Base-by-base conservation (phyloP, 2,888 invertebrate species). In the Torymus tubicola region DNA sequence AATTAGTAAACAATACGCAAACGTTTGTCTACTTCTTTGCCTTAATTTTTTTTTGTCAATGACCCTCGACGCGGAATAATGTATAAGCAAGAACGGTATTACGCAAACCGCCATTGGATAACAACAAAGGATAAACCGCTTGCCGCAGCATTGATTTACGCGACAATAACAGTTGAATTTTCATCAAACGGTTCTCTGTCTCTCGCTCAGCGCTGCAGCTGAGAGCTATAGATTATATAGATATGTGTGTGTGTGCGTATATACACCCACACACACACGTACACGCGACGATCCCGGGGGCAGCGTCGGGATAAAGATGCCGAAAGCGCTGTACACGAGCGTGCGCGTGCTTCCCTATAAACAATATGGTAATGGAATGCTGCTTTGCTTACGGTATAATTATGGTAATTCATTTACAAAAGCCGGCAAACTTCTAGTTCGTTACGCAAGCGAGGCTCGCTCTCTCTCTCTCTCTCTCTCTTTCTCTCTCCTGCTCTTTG, bases 391-490 rank as follows among this genome's bases (percentile, higher is more conserved):
- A 85, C 86, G 86, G 86, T 84, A 87, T 88, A 88, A 88, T 88
- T 88, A 88, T 89, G 89, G 86, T 88, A 89, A 89, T 87, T 87
- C 85, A 83, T 88, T 88, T 87, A 87, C 87, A 86, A 87, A 87
- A 86, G 84, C 84, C 82, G 82, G 85, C 82, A 81, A 84, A 86
- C 83, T 86, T 86, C 70, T 21, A 67, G 60, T 74, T 78, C 78
- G 79, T 81, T 76, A 70, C 24, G 24, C 24, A 24, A 24, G 24
- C 24, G 24, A 57, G 75, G 16, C 64, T 8, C 68, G 31, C 65
- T 16, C 71, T 8, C 67, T 58, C 75, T 78, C 68, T 16, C 24
- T 24, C 24, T 24, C 24, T 24, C 75, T 78, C 68, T 16, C 64
- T 8, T 61, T 18, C 65, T 16, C 71, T 8, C 67, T 58, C 75